Conservation (phyloP, 1,140 invertebrate species). For the Cepaea nemoralis region DNA sequence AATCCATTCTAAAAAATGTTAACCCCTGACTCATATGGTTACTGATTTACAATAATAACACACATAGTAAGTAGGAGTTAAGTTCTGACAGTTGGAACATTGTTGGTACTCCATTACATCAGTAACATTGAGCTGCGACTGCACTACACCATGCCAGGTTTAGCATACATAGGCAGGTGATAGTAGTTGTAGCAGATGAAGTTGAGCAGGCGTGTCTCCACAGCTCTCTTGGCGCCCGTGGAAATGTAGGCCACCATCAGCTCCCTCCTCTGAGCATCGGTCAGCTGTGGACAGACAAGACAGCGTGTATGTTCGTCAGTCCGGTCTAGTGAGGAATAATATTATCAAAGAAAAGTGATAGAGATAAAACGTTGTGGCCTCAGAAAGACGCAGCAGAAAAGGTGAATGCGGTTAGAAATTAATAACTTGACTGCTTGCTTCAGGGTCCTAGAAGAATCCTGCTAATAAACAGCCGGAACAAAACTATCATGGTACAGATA, state of each 20-base stretch:
- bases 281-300: conserved; percentile 52
- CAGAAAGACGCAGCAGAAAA: no score
- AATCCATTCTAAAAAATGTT: no score
- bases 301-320: background rate
- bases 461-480: no score
- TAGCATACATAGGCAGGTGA: conserved; percentile 72
- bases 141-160: conserved; percentile 70
- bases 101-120: background rate
- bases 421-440: no score
- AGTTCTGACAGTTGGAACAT: background rate
- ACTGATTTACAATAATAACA: no score
- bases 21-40: no score
- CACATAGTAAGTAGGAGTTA: background rate
- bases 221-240: conserved; percentile 62
- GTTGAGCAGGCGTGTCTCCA: conserved; percentile 69
- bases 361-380: background rate
- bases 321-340: background rate
- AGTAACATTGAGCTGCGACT: background rate
- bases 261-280: conserved; percentile 57
- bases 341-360: background rate
- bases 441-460: no score
- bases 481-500: no score
- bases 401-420: no score
- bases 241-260: conserved; percentile 53
- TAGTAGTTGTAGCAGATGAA: conserved; percentile 72